phyloP scores from a whole-genome alignment of 2,113 vertebrate species.

The Atrichornis clamosus region DNA sequence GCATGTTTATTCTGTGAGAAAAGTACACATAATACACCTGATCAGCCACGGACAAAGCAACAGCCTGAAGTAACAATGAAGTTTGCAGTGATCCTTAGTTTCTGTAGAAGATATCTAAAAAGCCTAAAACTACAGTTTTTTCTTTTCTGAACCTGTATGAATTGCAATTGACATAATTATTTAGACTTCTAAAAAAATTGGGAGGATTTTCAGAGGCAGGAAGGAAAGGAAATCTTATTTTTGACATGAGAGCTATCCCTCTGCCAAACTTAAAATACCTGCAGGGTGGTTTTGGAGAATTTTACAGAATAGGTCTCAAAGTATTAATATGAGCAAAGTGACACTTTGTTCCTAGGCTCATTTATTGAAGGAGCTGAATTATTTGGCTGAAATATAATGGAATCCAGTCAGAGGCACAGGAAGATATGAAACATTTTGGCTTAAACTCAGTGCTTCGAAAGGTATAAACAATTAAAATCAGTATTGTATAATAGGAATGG shows the following conservation, averaged over 20 bases:
- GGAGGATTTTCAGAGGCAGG: neutral
- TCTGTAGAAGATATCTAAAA: neutral
- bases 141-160: neutral
- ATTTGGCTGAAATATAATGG: neutral
- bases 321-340: neutral
- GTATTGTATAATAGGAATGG: neutral
- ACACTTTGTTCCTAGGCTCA: neutral
- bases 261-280: neutral
- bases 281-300: neutral
- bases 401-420: neutral
- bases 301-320: neutral
- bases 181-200: accelerated
- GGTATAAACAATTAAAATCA: neutral
- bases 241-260: neutral
- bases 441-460: neutral
- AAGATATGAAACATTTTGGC: neutral
- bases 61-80: neutral
- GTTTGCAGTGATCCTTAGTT: neutral
- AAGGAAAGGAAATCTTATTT: neutral
- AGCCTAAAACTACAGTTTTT: neutral
- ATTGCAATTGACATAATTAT: neutral
- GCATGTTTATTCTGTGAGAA: neutral
- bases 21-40: neutral
- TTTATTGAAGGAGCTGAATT: neutral
- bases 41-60: neutral